Evolutionary conservation across 2,113 vertebrate genomes (phyloP).

Genomic region (Monarcha castaneiventris): DNA sequence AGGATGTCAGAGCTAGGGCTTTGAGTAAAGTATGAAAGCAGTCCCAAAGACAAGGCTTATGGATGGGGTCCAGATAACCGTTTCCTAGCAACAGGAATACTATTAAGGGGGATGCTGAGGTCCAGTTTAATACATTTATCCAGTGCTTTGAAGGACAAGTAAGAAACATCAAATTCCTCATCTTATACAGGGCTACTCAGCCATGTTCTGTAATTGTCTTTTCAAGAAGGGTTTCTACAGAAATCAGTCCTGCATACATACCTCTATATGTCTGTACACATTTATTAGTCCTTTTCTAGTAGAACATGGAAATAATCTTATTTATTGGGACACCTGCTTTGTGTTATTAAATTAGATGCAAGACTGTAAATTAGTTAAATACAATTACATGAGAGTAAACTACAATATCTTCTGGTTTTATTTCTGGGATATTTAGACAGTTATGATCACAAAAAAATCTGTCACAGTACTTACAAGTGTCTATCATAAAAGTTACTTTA

Average conservation of each 20-base stretch:
- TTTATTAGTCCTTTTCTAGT: neutral
- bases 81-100: slow-evolving; percentile 78
- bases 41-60: slow-evolving; percentile 58
- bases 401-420: slow-evolving; percentile 6
- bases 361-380: slow-evolving; percentile 7
- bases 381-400: neutral
- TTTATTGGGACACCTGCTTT: neutral
- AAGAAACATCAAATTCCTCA: slow-evolving; percentile 39
- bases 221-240: neutral
- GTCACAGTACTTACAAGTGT: neutral
- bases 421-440: neutral
- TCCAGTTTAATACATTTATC: slow-evolving; percentile 62
- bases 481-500: slow-evolving; percentile 5
- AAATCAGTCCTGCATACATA: neutral
- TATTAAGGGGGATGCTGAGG: slow-evolving; percentile 53
- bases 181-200: slow-evolving; percentile 41
- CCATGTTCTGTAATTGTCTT: neutral
- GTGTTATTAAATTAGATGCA: neutral
- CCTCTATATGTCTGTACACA: neutral
- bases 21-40: slow-evolving; percentile 41
- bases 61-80: slow-evolving; percentile 60
- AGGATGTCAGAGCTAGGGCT: slow-evolving; percentile 48
- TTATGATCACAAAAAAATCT: neutral
- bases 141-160: slow-evolving; percentile 39
- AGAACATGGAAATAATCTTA: neutral